Percentiles rank a stretch among this genome's conserved stretches.
phyloP scores from a whole-genome alignment of 2,797 vertebrate genomes.

The Helicolenus hilgendorfi region DNA sequence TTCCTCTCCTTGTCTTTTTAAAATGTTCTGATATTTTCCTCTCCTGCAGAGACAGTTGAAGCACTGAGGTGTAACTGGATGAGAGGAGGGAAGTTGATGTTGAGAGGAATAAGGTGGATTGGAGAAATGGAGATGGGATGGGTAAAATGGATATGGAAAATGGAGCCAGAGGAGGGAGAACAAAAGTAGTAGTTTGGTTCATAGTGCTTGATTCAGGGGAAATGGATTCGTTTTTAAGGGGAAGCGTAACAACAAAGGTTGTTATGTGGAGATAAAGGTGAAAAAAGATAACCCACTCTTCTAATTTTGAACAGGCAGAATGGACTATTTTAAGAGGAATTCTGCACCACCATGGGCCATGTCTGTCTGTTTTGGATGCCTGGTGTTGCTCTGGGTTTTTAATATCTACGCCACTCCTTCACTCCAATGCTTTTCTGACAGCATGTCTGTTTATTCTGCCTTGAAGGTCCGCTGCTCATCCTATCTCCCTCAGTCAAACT shows the following conservation, averaged over 20 bases:
- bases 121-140: conserved; percentile 43
- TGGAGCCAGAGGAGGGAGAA: conserved; percentile 22
- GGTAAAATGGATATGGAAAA: conserved; percentile 43
- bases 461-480: conserved; percentile 64
- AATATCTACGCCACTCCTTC: conserved; percentile 49
- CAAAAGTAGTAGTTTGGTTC: conserved; percentile 5
- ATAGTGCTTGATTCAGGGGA: conserved; percentile 15
- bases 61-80: conserved; percentile 19
- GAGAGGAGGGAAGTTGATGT: conserved; percentile 31
- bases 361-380: conserved; percentile 17
- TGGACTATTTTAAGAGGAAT: not conserved
- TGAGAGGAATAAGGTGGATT: conserved; percentile 38
- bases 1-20: not conserved
- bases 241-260: not conserved
- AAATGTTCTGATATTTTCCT: conserved; percentile 28
- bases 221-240: not conserved
- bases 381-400: conserved; percentile 45
- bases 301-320: not conserved
- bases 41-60: conserved; percentile 18
- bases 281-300: not conserved
- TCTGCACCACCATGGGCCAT: not conserved
- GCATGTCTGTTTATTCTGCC: conserved; percentile 73
- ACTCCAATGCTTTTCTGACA: conserved; percentile 60
- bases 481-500: conserved; percentile 62
- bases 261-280: not conserved